phyloP scores from a whole-genome alignment of 2,888 invertebrate genomes.

The Artemia sinica region DNA sequence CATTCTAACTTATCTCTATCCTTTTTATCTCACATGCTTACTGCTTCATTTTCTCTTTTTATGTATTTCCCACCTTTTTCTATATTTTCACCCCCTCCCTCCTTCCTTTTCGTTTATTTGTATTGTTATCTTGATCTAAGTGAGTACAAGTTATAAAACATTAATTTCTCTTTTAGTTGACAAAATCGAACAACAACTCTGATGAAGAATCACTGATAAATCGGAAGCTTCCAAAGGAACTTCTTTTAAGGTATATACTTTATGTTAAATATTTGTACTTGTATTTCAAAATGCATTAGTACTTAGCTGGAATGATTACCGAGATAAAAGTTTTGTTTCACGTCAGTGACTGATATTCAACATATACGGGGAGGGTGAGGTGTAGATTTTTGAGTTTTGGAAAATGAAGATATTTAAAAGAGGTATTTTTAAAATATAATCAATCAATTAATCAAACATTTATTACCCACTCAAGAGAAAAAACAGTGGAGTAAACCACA shows the following conservation, averaged over 20 bases:
- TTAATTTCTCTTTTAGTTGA: neutral
- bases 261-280: no score
- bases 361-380: no score
- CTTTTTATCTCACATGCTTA: neutral
- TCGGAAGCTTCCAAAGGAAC: conserved; percentile 87
- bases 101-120: neutral
- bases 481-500: no score
- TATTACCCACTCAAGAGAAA: no score
- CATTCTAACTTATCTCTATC: neutral
- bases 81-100: neutral
- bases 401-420: no score
- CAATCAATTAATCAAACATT: no score
- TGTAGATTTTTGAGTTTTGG: no score
- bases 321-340: no score
- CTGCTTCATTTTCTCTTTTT: neutral
- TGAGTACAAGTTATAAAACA: neutral
- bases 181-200: conserved; percentile 22
- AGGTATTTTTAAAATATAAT: no score
- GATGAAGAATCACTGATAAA: conserved; percentile 78
- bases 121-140: neutral
- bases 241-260: conserved; percentile 49
- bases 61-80: neutral
- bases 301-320: no score
- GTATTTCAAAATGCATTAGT: no score
- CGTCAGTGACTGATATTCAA: no score